These are phyloP conservation scores for Nothocercus julius DNA, from an alignment of 2,113 vertebrate genomes.

Conservation along the genomic window DNA sequence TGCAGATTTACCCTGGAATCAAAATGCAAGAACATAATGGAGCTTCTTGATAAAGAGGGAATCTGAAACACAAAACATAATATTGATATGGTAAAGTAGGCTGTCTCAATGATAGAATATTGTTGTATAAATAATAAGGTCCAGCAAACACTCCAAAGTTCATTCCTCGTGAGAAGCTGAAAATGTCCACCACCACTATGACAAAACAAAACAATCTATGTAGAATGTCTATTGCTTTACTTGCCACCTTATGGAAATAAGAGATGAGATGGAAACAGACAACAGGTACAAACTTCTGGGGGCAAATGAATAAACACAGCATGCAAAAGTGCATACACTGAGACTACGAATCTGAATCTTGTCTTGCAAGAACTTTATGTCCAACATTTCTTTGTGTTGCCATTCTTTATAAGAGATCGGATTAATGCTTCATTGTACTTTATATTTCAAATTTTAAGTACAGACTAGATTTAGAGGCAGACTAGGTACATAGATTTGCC, in stretches of 20 bases:
- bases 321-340: fast-evolving
- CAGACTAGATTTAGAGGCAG: neutral
- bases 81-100: neutral
- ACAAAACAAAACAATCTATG: neutral
- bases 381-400: neutral
- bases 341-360: neutral
- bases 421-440: neutral
- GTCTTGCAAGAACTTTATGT: neutral
- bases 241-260: neutral
- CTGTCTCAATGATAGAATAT: neutral
- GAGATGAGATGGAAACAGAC: neutral
- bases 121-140: neutral
- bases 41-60: neutral
- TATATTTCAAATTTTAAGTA: neutral
- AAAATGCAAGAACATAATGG: neutral
- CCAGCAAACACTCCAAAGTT: neutral
- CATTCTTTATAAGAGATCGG: neutral
- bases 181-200: neutral
- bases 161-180: neutral
- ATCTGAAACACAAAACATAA: neutral
- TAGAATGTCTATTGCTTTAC: neutral
- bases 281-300: neutral
- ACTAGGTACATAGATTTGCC: neutral
- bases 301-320: neutral
- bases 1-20: neutral